Evolutionary conservation across 2,888 invertebrate genomes (phyloP), one percentile per base, ranked within the genome.

Genomic region (Carabus problematicus): DNA sequence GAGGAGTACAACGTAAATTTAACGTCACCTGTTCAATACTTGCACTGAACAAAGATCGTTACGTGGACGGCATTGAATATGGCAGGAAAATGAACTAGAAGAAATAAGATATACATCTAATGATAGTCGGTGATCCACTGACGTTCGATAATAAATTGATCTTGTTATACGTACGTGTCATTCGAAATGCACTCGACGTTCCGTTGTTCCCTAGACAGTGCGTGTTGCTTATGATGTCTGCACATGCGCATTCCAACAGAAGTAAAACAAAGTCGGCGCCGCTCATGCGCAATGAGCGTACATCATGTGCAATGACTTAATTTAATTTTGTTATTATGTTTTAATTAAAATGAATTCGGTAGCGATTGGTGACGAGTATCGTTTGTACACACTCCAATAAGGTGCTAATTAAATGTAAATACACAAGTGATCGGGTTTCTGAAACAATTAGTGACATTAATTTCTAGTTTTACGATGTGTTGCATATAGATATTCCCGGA

Each of bases 261-360:
- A 6, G 6, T 29, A 14, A 18, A 58, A 64, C 56, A 56, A 66
- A 66, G 40, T 59, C 58, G 66, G 66, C 66, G 66, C 66, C 66
- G 43, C 45, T 40, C 40, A 58, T 66, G 49, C 42, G 66, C 66
- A 58, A 66, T 66, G 29, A 66, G 66, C 49, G 66, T 66, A 45
- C 58, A 66, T 66, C 66, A 66, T 47, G 45, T 45, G 58, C 39
- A 66, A 66, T 66, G 59, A 66, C 66, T 66, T 59, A 66, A 66
- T 66, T 66, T 66, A 58, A 58, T 66, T 58, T 66, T 66, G 47
- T 58, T 66, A 58, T 66, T 66, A 66, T 66, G 66, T 58, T 66
- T 66, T 59, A 66, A 66, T 66, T 66, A 66, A 66, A 64, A 66
- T 59, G 66, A 66, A 56, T 66, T 66, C 58, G 66, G 59, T 56